Conservation (phyloP, 2,113 vertebrate species). For the Pedetes capensis region DNA sequence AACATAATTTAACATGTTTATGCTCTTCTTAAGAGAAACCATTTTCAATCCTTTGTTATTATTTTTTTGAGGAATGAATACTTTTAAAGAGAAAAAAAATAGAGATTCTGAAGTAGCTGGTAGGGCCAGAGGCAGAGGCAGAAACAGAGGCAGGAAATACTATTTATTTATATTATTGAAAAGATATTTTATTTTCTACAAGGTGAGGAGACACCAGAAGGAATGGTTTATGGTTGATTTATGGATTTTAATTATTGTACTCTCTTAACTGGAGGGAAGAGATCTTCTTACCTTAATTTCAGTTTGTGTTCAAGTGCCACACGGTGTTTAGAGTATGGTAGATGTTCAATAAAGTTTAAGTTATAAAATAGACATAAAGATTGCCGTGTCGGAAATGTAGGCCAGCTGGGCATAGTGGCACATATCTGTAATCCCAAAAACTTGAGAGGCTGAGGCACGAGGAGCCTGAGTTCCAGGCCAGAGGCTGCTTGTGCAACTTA, state of each 20-base stretch:
- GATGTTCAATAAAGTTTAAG: not conserved
- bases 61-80: not conserved
- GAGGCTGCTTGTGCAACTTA: too few species aligned
- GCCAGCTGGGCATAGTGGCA: too few species aligned
- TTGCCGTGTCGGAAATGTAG: not conserved
- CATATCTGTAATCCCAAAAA: too few species aligned
- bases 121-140: not conserved
- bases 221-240: not conserved
- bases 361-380: too few species aligned
- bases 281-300: slow-evolving; percentile 14
- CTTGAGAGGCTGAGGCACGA: too few species aligned
- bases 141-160: not conserved
- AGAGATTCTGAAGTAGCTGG: not conserved
- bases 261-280: not conserved
- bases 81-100: slow-evolving; percentile 28
- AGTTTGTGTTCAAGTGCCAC: not conserved
- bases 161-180: slow-evolving; percentile 3
- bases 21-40: not conserved
- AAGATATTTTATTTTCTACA: slow-evolving; percentile 16
- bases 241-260: slow-evolving; percentile 10
- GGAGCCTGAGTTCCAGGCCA: too few species aligned
- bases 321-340: not conserved
- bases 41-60: not conserved
- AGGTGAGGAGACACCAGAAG: not conserved
- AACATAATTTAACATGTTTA: slow-evolving; percentile 5